Conservation (phyloP, 2,797 vertebrate genomes). For the Aphelocoma californica region DNA sequence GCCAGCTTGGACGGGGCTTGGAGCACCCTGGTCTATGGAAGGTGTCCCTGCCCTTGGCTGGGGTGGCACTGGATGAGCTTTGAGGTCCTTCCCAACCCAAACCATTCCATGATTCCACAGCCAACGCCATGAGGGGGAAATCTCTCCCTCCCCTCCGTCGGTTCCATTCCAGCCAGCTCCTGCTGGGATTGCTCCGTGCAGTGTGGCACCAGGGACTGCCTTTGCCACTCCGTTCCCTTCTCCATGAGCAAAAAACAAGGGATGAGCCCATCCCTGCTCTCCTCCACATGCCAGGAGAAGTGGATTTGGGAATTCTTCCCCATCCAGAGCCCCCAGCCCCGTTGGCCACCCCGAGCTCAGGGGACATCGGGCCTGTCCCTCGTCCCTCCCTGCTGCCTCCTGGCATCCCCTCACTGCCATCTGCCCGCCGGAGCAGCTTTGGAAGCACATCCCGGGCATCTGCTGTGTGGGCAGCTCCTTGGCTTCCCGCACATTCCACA, state of each 20-base stretch:
- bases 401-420: not conserved
- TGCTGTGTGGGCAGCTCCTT: slow-evolving; percentile 2
- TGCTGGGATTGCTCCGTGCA: not conserved
- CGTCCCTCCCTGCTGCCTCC: not conserved
- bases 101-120: not conserved
- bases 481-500: not conserved
- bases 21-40: not conserved
- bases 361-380: not conserved
- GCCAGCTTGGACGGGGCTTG: not conserved
- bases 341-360: not conserved
- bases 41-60: not conserved
- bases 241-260: rapidly evolving
- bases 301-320: not conserved
- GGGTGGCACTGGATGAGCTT: not conserved
- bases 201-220: rapidly evolving
- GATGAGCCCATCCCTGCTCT: rapidly evolving
- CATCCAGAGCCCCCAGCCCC: not conserved
- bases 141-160: rapidly evolving
- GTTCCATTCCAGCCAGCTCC: not conserved
- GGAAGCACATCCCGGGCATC: not conserved
- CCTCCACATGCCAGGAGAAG: not conserved
- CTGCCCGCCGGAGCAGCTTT: not conserved
- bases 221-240: not conserved
- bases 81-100: not conserved
- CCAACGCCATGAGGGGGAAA: rapidly evolving